Conservation (phyloP, 2,113 vertebrate species). For the Halcyon senegalensis region DNA sequence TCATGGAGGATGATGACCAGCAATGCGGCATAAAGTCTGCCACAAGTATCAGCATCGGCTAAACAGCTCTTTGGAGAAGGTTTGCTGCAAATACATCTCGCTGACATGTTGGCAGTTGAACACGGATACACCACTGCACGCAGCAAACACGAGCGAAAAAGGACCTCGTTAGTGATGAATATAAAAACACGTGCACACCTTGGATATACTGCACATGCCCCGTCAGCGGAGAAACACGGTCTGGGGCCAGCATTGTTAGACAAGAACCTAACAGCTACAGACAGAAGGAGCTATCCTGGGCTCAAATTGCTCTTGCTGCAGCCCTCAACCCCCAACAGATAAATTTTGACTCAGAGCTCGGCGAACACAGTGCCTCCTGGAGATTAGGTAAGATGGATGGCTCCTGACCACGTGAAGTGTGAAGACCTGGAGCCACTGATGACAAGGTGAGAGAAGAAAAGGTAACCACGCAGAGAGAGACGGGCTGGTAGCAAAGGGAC, state of each 20-base stretch:
- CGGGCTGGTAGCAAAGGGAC: neutral
- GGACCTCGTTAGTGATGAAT: neutral
- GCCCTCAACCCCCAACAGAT: neutral
- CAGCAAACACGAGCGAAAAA: neutral
- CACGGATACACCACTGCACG: neutral
- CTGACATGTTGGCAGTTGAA: neutral
- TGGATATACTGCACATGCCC: neutral
- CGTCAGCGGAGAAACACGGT: neutral
- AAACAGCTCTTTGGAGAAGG: neutral
- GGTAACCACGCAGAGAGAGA: neutral
- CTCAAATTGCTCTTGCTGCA: neutral
- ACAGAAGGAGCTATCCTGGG: neutral
- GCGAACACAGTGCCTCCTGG: neutral
- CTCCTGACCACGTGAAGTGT: neutral
- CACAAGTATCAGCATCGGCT: rapidly evolving
- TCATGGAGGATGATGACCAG: neutral
- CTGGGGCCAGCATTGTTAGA: neutral
- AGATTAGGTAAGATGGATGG: neutral
- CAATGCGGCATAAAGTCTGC: neutral
- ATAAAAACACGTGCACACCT: neutral
- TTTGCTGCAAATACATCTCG: neutral
- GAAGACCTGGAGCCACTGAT: neutral
- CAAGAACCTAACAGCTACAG: neutral
- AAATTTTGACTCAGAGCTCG: neutral
- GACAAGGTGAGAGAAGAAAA: neutral